Conservation (phyloP, 2,888 invertebrate species). For the Sphecodes monilicornis region DNA sequence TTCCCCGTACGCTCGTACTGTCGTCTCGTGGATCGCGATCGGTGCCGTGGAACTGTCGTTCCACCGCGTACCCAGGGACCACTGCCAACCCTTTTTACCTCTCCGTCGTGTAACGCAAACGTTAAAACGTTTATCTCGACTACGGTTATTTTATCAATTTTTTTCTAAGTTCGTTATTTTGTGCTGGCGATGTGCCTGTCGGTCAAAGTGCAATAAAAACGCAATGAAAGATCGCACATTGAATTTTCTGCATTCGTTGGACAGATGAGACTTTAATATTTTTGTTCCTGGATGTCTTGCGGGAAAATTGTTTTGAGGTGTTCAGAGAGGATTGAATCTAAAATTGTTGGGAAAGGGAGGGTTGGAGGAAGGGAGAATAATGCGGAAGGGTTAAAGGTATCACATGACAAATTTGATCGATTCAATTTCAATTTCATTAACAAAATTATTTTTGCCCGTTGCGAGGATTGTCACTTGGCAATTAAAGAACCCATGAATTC, state of each 20-base stretch:
- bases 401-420: no score
- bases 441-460: no score
- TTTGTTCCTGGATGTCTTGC: neutral
- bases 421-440: no score
- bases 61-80: neutral
- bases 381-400: no score
- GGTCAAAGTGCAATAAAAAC: neutral
- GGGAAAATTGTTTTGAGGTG: no score
- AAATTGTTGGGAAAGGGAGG: no score
- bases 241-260: neutral
- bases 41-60: neutral
- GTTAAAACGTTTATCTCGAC: conserved; percentile 6
- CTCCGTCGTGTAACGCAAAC: neutral
- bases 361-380: no score
- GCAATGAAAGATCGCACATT: neutral
- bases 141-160: neutral
- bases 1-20: conserved; percentile 41
- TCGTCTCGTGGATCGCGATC: conserved; percentile 14
- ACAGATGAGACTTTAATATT: neutral
- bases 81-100: neutral
- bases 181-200: neutral
- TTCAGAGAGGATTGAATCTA: no score
- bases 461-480: no score
- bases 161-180: neutral
- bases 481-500: no score